Conservation (phyloP, 2,113 vertebrate species). For the Engystomops pustulosus region DNA sequence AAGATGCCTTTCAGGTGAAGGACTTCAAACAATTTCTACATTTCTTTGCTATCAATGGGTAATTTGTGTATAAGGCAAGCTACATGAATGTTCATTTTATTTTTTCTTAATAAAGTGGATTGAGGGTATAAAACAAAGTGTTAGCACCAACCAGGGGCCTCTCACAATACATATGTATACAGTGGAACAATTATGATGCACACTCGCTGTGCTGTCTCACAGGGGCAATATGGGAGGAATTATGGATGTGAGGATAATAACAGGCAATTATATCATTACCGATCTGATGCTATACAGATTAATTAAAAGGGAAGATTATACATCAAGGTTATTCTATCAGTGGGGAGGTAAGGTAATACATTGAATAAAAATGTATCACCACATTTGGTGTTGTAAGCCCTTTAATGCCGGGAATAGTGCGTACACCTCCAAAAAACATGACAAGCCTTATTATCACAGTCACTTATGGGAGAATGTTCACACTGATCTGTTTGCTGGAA, state of each 20-base stretch:
- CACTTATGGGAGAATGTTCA: conserved; percentile 44
- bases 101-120: background rate
- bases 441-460: conserved; percentile 35
- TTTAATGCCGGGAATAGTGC: background rate
- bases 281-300: conserved; percentile 34
- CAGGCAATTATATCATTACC: conserved; percentile 54
- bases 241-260: conserved; percentile 47
- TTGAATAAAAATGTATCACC: conserved; percentile 11
- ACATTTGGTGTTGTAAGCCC: conserved; percentile 2
- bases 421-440: background rate
- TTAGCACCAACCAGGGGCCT: conserved; percentile 14
- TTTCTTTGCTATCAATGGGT: background rate
- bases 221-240: conserved; percentile 37
- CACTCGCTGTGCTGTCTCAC: conserved; percentile 20
- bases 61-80: background rate
- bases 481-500: conserved; percentile 35
- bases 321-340: conserved; percentile 50
- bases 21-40: background rate
- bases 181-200: conserved; percentile 25
- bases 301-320: conserved; percentile 37
- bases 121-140: conserved; percentile 8
- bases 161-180: background rate
- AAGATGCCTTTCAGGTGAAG: background rate
- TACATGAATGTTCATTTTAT: background rate
- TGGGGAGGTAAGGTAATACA: conserved; percentile 18